Conservation (phyloP, 2,113 vertebrate genomes). For the Python bivittatus region DNA sequence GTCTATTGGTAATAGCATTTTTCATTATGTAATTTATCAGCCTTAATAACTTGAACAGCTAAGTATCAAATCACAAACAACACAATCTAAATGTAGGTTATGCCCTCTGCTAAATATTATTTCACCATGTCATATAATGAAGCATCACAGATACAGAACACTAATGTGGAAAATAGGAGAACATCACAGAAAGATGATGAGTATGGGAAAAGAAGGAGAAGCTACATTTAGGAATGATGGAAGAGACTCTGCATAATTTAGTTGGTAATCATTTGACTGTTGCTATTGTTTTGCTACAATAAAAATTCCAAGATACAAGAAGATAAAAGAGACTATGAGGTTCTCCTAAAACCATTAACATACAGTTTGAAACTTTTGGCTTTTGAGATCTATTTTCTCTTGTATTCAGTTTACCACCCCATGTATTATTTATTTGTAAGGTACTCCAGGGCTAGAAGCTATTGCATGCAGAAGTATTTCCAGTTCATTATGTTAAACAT, state of each 20-base stretch:
- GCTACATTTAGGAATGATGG: background rate
- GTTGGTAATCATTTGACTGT: background rate
- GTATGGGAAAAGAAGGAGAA: background rate
- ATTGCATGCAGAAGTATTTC: background rate
- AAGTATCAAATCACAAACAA: constrained; percentile 46
- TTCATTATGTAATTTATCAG: constrained; percentile 44
- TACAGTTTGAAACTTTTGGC: background rate
- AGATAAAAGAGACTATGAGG: background rate
- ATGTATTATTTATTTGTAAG: background rate
- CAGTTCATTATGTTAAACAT: background rate
- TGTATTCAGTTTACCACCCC: background rate
- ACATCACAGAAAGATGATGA: background rate
- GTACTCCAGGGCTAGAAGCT: background rate
- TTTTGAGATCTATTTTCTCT: background rate
- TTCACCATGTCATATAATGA: constrained; percentile 49
- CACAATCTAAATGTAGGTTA: constrained; percentile 44
- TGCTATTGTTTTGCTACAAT: background rate
- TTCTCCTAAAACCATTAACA: background rate
- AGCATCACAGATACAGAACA: constrained; percentile 19
- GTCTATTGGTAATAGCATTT: constrained; percentile 39
- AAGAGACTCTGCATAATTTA: background rate
- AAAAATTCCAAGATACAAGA: background rate
- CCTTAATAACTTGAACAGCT: background rate
- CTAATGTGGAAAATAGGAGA: constrained; percentile 40
- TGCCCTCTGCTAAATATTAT: constrained; percentile 10